Conservation (phyloP, 2,797 vertebrate species). For the Psittacula echo region DNA sequence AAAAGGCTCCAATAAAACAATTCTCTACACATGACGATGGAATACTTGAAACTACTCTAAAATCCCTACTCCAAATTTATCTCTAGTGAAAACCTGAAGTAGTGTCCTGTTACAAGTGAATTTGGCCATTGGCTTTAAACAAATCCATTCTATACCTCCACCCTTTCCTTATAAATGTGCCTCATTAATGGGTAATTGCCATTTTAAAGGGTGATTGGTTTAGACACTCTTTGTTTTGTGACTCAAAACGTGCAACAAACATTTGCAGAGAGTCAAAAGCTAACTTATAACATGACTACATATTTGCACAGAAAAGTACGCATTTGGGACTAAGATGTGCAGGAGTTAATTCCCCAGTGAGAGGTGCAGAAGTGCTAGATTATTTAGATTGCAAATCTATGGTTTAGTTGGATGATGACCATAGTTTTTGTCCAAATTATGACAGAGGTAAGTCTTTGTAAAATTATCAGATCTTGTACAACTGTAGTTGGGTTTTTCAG, state of each 20-base stretch:
- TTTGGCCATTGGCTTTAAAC: not conserved
- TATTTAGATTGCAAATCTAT: not conserved
- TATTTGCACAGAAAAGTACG: not conserved
- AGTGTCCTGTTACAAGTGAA: not conserved
- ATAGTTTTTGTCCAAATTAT: not conserved
- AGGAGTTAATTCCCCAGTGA: not conserved
- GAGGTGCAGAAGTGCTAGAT: not conserved
- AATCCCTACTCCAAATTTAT: not conserved
- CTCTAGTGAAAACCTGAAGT: conserved; percentile 10
- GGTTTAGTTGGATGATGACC: not conserved
- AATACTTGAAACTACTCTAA: conserved; percentile 10
- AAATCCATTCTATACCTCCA: not conserved
- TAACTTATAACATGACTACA: not conserved
- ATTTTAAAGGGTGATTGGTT: not conserved
- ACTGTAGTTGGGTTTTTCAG: not conserved
- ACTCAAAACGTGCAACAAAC: not conserved
- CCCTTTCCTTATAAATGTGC: conserved; percentile 5
- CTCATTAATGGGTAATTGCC: not conserved
- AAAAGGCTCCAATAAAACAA: not conserved
- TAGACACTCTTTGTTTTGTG: not conserved
- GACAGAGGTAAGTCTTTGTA: not conserved
- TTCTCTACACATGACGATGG: not conserved
- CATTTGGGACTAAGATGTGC: not conserved
- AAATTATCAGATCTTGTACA: not conserved
- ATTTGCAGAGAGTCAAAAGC: not conserved